Conservation (phyloP, 2,797 vertebrate species). For the Gadopsis bispinosus region DNA sequence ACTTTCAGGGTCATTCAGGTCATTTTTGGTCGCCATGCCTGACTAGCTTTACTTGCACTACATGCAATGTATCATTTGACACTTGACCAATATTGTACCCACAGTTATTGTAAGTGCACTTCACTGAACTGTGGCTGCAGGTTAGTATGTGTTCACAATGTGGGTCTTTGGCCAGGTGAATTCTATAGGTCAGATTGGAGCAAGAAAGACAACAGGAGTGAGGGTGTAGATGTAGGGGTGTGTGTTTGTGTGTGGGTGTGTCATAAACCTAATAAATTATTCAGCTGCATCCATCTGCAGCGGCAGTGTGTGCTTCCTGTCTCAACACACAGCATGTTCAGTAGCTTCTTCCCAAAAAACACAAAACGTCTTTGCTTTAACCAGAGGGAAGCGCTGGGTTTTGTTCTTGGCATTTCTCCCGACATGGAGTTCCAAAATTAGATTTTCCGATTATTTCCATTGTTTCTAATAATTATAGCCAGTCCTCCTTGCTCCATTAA, state of each 20-base stretch:
- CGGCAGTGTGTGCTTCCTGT: slow-evolving; percentile 47
- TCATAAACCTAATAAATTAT: slow-evolving; percentile 67
- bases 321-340: slow-evolving; percentile 34
- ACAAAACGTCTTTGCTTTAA: slow-evolving; percentile 8
- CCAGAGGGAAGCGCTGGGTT: background rate
- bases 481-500: background rate
- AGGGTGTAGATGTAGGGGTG: background rate
- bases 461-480: slow-evolving; percentile 38
- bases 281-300: slow-evolving; percentile 66
- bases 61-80: background rate
- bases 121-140: background rate
- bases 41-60: background rate
- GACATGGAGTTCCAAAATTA: background rate
- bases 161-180: background rate
- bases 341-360: slow-evolving; percentile 7
- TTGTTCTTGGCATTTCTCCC: slow-evolving; percentile 42
- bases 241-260: slow-evolving; percentile 25
- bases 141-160: background rate
- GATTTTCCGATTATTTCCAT: slow-evolving; percentile 7
- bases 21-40: too few relatives aligned
- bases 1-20: background rate
- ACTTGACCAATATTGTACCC: too few relatives aligned
- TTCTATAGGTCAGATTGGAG: background rate
- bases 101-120: background rate
- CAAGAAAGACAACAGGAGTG: background rate